A percentile compares a stretch with the other conserved stretches of the same genome.
phyloP scores from a whole-genome alignment of 2,113 vertebrate species.

The Melozone crissalis region DNA sequence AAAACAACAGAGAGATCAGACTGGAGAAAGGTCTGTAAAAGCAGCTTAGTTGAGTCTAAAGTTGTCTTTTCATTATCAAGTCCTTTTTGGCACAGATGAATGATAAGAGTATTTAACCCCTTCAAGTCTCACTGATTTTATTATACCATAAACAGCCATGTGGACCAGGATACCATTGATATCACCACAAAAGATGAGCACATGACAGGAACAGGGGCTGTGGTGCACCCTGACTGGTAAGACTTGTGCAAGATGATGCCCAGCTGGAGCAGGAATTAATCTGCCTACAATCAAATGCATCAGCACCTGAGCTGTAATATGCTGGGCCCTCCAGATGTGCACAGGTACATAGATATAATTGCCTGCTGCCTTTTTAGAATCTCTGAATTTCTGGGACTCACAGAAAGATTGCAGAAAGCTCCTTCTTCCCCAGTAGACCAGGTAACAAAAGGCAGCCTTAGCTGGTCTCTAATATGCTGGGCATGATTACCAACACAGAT shows the following conservation, averaged over 20 bases:
- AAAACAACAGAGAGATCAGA: background rate
- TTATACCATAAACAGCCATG: fast-evolving
- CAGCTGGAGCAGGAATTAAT: background rate
- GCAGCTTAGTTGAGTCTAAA: background rate
- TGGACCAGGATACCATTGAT: background rate
- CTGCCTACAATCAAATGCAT: background rate
- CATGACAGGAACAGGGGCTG: background rate
- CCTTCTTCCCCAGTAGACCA: background rate
- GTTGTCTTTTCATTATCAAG: background rate
- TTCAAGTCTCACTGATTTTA: background rate
- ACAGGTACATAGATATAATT: fast-evolving
- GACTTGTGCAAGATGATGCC: fast-evolving
- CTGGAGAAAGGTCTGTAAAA: background rate
- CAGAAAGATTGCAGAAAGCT: background rate
- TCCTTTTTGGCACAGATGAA: background rate
- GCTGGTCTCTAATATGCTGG: background rate
- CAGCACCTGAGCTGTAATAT: background rate
- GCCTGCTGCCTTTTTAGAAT: background rate
- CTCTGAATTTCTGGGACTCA: background rate
- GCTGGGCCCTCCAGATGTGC: background rate
- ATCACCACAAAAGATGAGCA: background rate
- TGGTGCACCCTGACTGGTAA: background rate
- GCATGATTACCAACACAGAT: background rate
- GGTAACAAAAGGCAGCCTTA: background rate
- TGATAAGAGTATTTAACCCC: background rate